Evolutionary conservation across 2,113 vertebrate species (phyloP).

Genomic region (Stomatorhinus ivindoensis): DNA sequence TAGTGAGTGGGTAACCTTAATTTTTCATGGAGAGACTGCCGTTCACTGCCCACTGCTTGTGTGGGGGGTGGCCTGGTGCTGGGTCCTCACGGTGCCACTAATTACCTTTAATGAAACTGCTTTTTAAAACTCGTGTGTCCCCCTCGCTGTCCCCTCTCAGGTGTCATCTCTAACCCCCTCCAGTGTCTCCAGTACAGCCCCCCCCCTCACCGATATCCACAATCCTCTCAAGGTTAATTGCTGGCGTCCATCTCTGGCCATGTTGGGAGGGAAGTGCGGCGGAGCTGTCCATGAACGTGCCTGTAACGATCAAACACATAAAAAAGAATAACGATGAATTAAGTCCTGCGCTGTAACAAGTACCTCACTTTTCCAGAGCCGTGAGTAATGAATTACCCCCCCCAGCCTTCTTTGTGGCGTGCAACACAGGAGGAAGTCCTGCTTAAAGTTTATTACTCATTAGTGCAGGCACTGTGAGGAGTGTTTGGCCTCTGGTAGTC

Average conservation of each 20-base stretch:
- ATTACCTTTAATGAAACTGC: slow-evolving; percentile 51
- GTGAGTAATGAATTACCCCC: slow-evolving; percentile 14
- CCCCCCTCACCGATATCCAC: neutral
- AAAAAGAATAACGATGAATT: slow-evolving; percentile 1
- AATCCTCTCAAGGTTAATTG: slow-evolving; percentile 28
- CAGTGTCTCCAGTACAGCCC: neutral
- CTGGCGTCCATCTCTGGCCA: slow-evolving; percentile 26
- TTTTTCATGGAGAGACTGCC: slow-evolving; percentile 25
- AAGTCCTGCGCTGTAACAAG: neutral
- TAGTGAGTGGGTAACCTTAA: slow-evolving; percentile 51
- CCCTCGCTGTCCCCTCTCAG: neutral
- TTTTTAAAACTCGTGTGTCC: slow-evolving; percentile 31
- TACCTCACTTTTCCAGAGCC: neutral
- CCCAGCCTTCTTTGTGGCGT: slow-evolving; percentile 12
- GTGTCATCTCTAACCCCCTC: neutral
- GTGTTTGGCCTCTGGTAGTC: slow-evolving; percentile 25
- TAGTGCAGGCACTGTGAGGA: slow-evolving; percentile 25
- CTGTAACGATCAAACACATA: neutral
- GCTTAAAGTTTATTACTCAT: slow-evolving; percentile 42
- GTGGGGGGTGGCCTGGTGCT: slow-evolving; percentile 31
- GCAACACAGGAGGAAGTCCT: slow-evolving; percentile 26
- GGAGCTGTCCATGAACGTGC: neutral
- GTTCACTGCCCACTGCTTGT: slow-evolving; percentile 7
- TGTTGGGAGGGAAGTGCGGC: slow-evolving; percentile 6
- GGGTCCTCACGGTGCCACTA: slow-evolving; percentile 43